A percentile compares a stretch with the other conserved stretches of the same genome.
Evolutionary conservation across 2,113 vertebrate species (phyloP).

Genomic region (Oxygymnocypris stewartii): DNA sequence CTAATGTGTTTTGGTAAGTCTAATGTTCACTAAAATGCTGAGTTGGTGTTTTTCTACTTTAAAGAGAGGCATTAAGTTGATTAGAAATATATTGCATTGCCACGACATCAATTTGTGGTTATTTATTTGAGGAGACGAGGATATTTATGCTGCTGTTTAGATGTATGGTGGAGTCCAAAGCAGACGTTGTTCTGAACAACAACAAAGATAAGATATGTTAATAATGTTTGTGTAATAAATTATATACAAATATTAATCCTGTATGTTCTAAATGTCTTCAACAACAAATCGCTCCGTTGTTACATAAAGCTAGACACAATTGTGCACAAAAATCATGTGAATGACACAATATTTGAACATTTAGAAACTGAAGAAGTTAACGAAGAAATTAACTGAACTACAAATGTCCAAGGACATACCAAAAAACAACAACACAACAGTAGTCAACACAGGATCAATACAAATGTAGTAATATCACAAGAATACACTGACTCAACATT

Average conservation of each 20-base stretch:
- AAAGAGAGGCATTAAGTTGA: constrained; percentile 36
- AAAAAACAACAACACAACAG: background rate
- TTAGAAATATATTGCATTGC: constrained; percentile 41
- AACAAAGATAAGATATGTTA: background rate
- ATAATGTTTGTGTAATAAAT: background rate
- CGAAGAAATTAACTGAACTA: background rate
- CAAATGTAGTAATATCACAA: background rate
- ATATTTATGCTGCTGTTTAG: constrained; percentile 1
- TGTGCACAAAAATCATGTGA: background rate
- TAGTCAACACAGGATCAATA: background rate
- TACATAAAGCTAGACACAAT: background rate
- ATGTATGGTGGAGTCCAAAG: background rate
- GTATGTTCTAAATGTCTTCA: background rate
- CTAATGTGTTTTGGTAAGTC: constrained; percentile 15
- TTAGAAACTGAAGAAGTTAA: background rate
- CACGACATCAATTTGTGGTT: constrained; percentile 39
- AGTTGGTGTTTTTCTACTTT: constrained; percentile 26
- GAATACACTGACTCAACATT: background rate
- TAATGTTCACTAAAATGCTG: constrained; percentile 43
- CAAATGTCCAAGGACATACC: background rate
- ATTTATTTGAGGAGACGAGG: constrained; percentile 6
- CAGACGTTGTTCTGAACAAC: background rate
- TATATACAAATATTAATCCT: background rate
- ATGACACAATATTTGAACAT: background rate
- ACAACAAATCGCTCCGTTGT: background rate